Evolutionary conservation across 2,888 invertebrate species (phyloP).

Genomic region (Oscheius sp.): DNA sequence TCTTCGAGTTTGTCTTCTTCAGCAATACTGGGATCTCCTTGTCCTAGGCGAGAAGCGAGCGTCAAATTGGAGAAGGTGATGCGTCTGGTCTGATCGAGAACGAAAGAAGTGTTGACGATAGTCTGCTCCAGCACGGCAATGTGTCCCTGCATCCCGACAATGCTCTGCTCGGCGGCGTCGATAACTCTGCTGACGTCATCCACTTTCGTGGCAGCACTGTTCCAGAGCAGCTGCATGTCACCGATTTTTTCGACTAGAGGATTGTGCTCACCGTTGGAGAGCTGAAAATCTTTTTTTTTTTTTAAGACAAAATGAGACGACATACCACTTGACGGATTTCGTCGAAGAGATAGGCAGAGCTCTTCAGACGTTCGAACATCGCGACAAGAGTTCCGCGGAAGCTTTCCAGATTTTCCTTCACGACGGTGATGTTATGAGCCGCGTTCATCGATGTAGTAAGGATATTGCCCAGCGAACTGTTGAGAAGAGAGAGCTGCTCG

Average conservation of each 20-base stretch:
- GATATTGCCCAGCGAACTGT: conserved; percentile 12
- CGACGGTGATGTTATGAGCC: neutral
- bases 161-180: conserved; percentile 21
- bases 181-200: conserved; percentile 1
- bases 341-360: conserved; percentile 23
- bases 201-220: neutral
- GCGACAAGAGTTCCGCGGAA: neutral
- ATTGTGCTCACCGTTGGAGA: neutral
- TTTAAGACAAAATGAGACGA: neutral
- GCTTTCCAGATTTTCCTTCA: conserved; percentile 17
- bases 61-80: conserved; percentile 19
- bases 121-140: conserved; percentile 29
- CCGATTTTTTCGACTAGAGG: neutral
- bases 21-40: neutral
- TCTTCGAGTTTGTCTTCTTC: neutral
- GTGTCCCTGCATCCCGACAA: conserved; percentile 14
- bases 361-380: conserved; percentile 18
- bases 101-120: conserved; percentile 24
- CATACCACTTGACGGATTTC: conserved; percentile 22
- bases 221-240: conserved; percentile 28
- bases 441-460: conserved; percentile 24
- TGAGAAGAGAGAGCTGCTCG: conserved; percentile 12
- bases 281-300: neutral
- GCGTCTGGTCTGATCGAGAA: conserved; percentile 25
- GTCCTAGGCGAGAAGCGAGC: neutral